A percentile compares a stretch with the other conserved stretches of the same genome.
Conservation (phyloP, 2,888 invertebrate species). For the Nysson spinosus region DNA sequence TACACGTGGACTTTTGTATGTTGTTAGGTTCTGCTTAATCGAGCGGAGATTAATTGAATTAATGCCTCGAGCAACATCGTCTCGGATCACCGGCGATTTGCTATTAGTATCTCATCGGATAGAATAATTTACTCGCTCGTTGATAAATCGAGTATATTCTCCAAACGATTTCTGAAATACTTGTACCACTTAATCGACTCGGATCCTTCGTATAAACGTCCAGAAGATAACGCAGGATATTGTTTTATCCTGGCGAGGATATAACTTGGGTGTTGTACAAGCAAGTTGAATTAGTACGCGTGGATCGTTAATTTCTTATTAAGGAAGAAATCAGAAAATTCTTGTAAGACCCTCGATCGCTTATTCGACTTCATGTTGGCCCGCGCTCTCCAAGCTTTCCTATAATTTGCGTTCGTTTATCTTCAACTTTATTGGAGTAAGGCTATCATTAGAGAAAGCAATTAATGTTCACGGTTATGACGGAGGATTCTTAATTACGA, state of each 20-base stretch:
- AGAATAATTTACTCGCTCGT: constrained; percentile 25
- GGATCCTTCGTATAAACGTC: background rate
- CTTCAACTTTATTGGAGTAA: constrained; percentile 38
- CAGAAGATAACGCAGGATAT: too few species aligned
- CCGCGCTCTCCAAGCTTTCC: constrained; percentile 5
- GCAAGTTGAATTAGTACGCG: too few species aligned
- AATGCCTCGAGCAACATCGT: constrained; percentile 1
- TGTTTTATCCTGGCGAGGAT: background rate
- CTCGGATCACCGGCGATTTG: too few species aligned
- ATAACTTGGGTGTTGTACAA: background rate
- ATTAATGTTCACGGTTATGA: constrained; percentile 32
- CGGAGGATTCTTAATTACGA: constrained; percentile 30
- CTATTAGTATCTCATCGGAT: constrained; percentile 12
- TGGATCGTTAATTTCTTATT: too few species aligned
- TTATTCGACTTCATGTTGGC: background rate
- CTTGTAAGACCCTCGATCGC: background rate
- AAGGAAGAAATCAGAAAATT: too few species aligned
- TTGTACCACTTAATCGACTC: background rate
- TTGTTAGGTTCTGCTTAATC: constrained; percentile 6
- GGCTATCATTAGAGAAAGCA: constrained; percentile 39
- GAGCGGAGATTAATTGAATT: constrained; percentile 31
- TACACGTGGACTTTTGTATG: too few species aligned
- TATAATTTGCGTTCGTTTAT: constrained; percentile 21
- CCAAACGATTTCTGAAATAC: background rate
- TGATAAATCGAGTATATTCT: background rate